Evolutionary conservation across 1,140 invertebrate genomes (phyloP).

Genomic region (Trachymyrmex cornetzi): DNA sequence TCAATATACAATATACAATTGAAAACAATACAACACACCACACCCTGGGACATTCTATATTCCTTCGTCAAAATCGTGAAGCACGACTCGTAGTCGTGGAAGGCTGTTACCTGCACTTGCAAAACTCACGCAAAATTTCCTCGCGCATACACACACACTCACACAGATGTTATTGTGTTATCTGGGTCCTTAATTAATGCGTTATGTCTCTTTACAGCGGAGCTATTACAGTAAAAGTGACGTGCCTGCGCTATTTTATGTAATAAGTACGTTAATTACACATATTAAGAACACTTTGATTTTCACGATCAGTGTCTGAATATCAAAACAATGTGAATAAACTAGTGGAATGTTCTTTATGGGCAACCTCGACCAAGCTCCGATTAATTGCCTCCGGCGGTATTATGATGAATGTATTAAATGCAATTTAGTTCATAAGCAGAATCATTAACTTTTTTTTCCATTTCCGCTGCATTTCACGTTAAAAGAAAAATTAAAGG

Average conservation of each 20-base stretch:
- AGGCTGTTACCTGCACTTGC: background rate
- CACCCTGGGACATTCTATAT: background rate
- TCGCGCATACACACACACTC: conserved; percentile 43
- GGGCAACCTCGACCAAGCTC: background rate
- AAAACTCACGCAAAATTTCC: background rate
- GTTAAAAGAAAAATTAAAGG: background rate
- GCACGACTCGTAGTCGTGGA: conserved; percentile 12
- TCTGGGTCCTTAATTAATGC: conserved; percentile 44
- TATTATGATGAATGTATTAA: background rate
- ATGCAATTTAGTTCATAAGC: background rate
- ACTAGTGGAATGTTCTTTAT: conserved; percentile 67
- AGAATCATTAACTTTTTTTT: background rate
- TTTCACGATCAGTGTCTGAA: conserved; percentile 37
- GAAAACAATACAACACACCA: conserved; percentile 7
- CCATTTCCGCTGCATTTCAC: background rate
- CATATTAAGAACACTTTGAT: conserved; percentile 72
- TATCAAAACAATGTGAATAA: conserved; percentile 59
- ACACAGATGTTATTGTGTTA: background rate
- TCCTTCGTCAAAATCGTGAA: background rate
- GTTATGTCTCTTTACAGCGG: conserved; percentile 34
- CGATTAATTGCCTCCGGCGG: background rate
- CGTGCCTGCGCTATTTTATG: conserved; percentile 46
- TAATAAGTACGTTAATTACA: conserved; percentile 72
- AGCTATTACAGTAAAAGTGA: conserved; percentile 57
- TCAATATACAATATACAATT: conserved; percentile 66